These are phyloP conservation scores for Trididemnum clinides DNA, from an alignment of 23 tunicate species.

Conservation along the genomic window DNA sequence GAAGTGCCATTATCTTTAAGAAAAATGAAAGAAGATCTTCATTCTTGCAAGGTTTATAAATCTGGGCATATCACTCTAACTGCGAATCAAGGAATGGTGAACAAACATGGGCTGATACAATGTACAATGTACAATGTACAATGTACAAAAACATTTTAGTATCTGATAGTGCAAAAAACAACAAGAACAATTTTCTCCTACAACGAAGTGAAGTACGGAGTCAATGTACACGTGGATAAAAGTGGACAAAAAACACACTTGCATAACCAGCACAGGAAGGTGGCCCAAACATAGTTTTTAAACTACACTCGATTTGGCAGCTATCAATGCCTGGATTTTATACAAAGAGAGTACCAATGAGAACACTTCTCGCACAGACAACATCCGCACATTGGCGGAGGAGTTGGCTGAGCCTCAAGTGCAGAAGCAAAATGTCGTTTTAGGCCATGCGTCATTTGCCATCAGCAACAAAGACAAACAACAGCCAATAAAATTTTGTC, in stretches of 20 bases:
- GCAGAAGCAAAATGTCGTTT: constrained; percentile 4
- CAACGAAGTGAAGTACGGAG: constrained; percentile 38
- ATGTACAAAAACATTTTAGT: constrained; percentile 25
- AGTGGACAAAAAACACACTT: constrained; percentile 17
- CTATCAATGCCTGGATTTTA: constrained; percentile 27
- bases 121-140: too few relatives aligned
- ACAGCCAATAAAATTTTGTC: constrained; percentile 27
- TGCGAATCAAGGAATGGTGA: constrained; percentile 24
- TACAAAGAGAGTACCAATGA: constrained; percentile 21
- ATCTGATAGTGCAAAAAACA: constrained; percentile 39
- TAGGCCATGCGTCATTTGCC: not conserved
- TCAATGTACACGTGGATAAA: constrained; percentile 4
- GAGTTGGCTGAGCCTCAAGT: constrained; percentile 14
- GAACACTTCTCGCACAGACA: constrained; percentile 15
- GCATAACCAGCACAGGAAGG: constrained; percentile 38
- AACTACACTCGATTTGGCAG: constrained; percentile 18
- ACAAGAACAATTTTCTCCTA: constrained; percentile 22
- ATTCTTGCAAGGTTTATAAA: constrained; percentile 25
- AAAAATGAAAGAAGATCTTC: constrained; percentile 35
- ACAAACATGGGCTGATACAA: constrained; percentile 23
- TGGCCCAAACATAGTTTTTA: constrained; percentile 31
- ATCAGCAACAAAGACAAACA: not conserved
- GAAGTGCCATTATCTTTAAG: constrained; percentile 33
- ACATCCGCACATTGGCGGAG: constrained; percentile 4
- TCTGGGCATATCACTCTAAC: constrained; percentile 27